Conservation (phyloP, 1,140 invertebrate species). For the Caenorhabditis remanei region DNA sequence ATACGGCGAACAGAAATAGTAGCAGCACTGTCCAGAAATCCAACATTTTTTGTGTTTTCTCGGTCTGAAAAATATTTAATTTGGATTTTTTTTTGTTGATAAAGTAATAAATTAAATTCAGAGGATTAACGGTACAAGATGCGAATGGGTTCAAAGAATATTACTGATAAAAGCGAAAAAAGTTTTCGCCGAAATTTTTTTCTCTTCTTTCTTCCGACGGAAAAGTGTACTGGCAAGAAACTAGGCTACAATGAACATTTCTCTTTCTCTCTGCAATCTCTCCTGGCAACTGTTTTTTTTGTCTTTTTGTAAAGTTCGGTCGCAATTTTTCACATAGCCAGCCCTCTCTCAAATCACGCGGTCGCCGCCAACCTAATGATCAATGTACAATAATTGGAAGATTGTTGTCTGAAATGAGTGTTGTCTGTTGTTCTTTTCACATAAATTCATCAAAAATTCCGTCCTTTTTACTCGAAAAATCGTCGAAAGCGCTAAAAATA, state of each 20-base stretch:
- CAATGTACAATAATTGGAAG: neutral
- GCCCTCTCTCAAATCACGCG: slow-evolving; percentile 19
- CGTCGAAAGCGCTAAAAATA: neutral
- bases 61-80: too few relatives aligned
- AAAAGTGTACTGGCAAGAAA: neutral
- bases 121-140: neutral
- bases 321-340: neutral
- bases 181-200: neutral
- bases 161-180: neutral
- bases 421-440: neutral
- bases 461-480: neutral
- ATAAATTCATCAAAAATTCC: neutral
- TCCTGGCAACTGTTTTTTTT: slow-evolving; percentile 21
- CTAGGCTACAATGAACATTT: slow-evolving; percentile 6
- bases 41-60: neutral
- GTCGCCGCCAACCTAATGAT: neutral
- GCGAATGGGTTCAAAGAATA: slow-evolving; percentile 30
- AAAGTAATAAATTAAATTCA: too few relatives aligned
- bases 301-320: slow-evolving; percentile 22
- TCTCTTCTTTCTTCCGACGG: neutral
- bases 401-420: neutral
- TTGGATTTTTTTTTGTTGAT: too few relatives aligned
- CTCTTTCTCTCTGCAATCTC: slow-evolving; percentile 22
- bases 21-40: slow-evolving; percentile 1
- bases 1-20: neutral